A percentile compares a stretch with the other conserved stretches of the same genome.
Conservation (phyloP, 2,888 invertebrate species). For the Vanessa cardui region DNA sequence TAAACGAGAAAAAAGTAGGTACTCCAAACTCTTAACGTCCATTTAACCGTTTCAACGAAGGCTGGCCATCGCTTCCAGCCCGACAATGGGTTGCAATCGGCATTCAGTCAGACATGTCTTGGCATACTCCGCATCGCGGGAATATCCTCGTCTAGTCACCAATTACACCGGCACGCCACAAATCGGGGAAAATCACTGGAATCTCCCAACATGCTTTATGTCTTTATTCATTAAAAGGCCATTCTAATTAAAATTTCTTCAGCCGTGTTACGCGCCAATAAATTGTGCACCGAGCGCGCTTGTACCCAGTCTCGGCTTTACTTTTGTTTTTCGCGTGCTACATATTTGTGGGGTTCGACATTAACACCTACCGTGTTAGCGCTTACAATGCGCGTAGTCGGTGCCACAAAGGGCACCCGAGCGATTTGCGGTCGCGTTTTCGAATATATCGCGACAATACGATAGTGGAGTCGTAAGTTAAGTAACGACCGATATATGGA, state of each 20-base stretch:
- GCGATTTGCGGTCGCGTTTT: slow-evolving; percentile 49
- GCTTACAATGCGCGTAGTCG: slow-evolving; percentile 50
- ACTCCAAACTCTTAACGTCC: background rate
- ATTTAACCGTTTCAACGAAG: slow-evolving; percentile 2
- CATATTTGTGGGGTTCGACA: slow-evolving; percentile 52
- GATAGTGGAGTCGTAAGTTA: slow-evolving; percentile 47
- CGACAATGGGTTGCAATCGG: slow-evolving; percentile 20
- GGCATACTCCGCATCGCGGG: slow-evolving; percentile 33
- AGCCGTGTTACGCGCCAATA: slow-evolving; percentile 50
- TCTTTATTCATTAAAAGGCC: slow-evolving; percentile 56
- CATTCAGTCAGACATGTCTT: slow-evolving; percentile 8
- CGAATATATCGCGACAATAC: slow-evolving; percentile 51
- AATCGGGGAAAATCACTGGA: slow-evolving; percentile 43
- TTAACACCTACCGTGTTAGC: slow-evolving; percentile 51
- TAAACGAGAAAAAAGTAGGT: background rate
- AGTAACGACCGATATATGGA: slow-evolving; percentile 46
- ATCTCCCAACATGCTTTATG: slow-evolving; percentile 50
- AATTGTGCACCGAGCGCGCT: slow-evolving; percentile 47
- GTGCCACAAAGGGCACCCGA: slow-evolving; percentile 48
- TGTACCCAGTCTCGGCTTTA: slow-evolving; percentile 44
- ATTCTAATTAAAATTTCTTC: slow-evolving; percentile 57
- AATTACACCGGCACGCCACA: slow-evolving; percentile 46
- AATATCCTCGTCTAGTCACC: slow-evolving; percentile 48
- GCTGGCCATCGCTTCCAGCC: slow-evolving; percentile 5
- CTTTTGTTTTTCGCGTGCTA: slow-evolving; percentile 49